Evolutionary conservation across 2,113 vertebrate genomes (phyloP).

Genomic region (Etheostoma spectabile): DNA sequence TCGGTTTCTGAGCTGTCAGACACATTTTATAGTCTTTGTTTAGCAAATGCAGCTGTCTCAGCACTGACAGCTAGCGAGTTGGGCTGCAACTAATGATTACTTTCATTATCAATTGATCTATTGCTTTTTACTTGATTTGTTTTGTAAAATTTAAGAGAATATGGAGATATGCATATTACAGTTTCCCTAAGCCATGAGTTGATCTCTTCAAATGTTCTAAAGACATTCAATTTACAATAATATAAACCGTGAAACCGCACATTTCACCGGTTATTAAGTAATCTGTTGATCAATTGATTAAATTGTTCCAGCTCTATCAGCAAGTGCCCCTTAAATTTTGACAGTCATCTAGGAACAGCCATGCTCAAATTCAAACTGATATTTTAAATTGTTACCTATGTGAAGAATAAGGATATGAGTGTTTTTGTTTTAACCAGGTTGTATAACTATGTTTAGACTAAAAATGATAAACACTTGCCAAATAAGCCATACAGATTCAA

Average conservation of each 20-base stretch:
- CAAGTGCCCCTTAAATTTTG: neutral
- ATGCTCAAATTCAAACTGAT: neutral
- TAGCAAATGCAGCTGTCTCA: neutral
- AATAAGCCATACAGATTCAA: constrained; percentile 22
- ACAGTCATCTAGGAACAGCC: neutral
- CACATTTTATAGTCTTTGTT: neutral
- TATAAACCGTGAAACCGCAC: too few relatives aligned
- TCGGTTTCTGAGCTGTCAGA: neutral
- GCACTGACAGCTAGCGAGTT: neutral
- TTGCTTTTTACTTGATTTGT: neutral
- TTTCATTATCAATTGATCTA: neutral
- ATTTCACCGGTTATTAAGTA: neutral
- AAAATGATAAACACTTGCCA: constrained; percentile 8
- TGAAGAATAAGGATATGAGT: too few relatives aligned
- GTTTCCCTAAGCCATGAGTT: neutral
- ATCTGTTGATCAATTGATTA: neutral
- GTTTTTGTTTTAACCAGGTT: neutral
- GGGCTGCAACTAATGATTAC: neutral
- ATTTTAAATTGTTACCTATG: too few relatives aligned
- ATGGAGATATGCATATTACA: neutral
- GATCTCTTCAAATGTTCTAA: neutral
- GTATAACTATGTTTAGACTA: neutral
- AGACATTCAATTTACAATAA: neutral
- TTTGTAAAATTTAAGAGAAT: neutral
- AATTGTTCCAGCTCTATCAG: neutral